These are phyloP conservation scores for Melipona bicolor DNA, from an alignment of 2,888 invertebrate species.

Conservation along the genomic window DNA sequence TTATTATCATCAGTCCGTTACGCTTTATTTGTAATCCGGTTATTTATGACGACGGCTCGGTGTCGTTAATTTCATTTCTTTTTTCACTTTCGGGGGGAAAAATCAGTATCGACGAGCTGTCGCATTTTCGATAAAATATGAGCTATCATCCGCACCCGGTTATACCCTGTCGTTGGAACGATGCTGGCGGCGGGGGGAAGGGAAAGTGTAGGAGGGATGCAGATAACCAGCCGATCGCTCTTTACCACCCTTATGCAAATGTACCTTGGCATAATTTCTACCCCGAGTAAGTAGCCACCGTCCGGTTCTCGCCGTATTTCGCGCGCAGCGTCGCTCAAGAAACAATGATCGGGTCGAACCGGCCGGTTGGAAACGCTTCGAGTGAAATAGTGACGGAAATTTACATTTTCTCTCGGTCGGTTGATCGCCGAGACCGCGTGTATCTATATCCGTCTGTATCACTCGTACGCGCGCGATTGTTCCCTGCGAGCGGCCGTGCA, in stretches of 20 bases:
- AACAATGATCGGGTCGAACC: slow-evolving; percentile 54
- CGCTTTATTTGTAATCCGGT: slow-evolving; percentile 43
- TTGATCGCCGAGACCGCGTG: slow-evolving; percentile 66
- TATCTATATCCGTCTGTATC: slow-evolving; percentile 66
- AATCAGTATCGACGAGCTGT: slow-evolving; percentile 46
- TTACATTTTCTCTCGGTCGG: slow-evolving; percentile 65
- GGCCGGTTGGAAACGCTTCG: slow-evolving; percentile 46
- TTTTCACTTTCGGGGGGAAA: slow-evolving; percentile 5
- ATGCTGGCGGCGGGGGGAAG: too few species aligned
- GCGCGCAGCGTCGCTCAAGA: slow-evolving; percentile 9
- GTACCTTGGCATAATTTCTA: neutral
- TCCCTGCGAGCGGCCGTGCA: slow-evolving; percentile 59
- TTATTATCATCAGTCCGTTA: slow-evolving; percentile 37
- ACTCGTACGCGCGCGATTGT: slow-evolving; percentile 21
- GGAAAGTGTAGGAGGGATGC: too few species aligned
- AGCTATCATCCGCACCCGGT: slow-evolving; percentile 36
- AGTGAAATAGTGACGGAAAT: slow-evolving; percentile 63
- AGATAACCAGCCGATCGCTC: slow-evolving; percentile 12
- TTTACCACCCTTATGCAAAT: neutral
- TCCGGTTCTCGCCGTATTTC: neutral
- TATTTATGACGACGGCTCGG: slow-evolving; percentile 41
- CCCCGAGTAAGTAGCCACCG: too few species aligned
- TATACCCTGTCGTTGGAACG: slow-evolving; percentile 8
- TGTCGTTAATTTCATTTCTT: slow-evolving; percentile 38
- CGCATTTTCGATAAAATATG: slow-evolving; percentile 47